Percentiles rank a stretch among this genome's conserved stretches.
Evolutionary conservation across 2,113 vertebrate species (phyloP).

Genomic region (Piaya cayana): DNA sequence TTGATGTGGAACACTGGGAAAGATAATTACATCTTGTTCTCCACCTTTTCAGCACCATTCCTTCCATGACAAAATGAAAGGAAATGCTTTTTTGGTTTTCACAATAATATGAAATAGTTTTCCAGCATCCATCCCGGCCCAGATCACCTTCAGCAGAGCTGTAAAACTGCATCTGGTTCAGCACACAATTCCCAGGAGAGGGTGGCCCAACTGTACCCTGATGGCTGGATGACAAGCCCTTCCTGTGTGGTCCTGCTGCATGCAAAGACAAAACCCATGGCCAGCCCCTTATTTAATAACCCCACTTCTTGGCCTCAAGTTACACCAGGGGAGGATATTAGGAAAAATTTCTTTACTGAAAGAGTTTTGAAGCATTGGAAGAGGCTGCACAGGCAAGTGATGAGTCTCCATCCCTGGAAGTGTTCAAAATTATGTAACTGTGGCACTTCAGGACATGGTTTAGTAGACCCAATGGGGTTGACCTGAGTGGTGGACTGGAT

Average conservation of each 20-base stretch:
- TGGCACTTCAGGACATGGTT: too few relatives aligned
- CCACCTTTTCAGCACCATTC: background rate
- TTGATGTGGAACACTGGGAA: background rate
- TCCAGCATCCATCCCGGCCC: background rate
- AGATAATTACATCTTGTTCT: background rate
- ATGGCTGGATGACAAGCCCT: conserved; percentile 15
- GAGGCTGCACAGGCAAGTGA: too few relatives aligned
- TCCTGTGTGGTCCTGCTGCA: conserved; percentile 8
- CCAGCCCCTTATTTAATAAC: background rate
- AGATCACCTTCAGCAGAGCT: background rate
- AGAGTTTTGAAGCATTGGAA: too few relatives aligned
- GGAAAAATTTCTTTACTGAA: too few relatives aligned
- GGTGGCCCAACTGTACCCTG: background rate
- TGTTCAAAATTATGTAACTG: too few relatives aligned
- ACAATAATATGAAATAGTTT: background rate
- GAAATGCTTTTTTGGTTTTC: background rate
- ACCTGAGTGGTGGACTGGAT: too few relatives aligned
- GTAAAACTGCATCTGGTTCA: conserved; percentile 6
- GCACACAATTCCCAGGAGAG: background rate
- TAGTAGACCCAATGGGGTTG: too few relatives aligned
- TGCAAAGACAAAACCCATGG: background rate
- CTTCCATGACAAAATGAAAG: background rate
- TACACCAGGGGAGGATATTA: too few relatives aligned
- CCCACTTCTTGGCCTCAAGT: background rate
- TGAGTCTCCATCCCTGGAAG: too few relatives aligned